Conservation (phyloP, 2,113 vertebrate genomes). For the Garra rufa region DNA sequence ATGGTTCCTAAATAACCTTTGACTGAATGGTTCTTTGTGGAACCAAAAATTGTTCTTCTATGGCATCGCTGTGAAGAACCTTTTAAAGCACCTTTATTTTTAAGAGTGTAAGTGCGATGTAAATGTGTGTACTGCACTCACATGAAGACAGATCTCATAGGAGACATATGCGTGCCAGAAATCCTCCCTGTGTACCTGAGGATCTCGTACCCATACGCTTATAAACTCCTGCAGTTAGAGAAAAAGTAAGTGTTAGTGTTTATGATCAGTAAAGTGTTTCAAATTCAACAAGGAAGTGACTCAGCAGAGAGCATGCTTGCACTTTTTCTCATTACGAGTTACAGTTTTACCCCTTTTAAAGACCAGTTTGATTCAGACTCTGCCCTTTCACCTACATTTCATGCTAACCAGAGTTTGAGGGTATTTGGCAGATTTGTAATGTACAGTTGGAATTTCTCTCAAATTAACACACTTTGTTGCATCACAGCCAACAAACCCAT, state of each 20-base stretch:
- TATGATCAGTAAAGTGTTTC: background rate
- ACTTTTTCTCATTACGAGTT: background rate
- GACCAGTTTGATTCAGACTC: background rate
- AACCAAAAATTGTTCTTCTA: too few species aligned
- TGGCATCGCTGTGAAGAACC: too few species aligned
- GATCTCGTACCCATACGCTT: slow-evolving; percentile 86
- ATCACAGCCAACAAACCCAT: background rate
- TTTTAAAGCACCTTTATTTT: too few species aligned
- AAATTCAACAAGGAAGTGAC: background rate
- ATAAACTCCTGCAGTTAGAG: slow-evolving; percentile 86
- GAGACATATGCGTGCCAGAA: slow-evolving; percentile 88
- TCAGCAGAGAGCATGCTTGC: background rate
- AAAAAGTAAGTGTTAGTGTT: background rate
- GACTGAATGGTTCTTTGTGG: too few species aligned
- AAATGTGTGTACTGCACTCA: slow-evolving; percentile 71
- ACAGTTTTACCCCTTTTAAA: background rate
- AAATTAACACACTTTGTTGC: background rate
- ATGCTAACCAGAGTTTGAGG: background rate
- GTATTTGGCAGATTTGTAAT: background rate
- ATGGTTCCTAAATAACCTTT: too few species aligned
- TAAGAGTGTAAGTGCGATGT: background rate
- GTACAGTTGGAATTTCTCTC: slow-evolving; percentile 6
- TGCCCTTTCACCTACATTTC: background rate
- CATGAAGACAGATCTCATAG: slow-evolving; percentile 92
- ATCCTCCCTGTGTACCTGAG: slow-evolving; percentile 83